These are phyloP conservation scores for Cephus pulcher DNA, from an alignment of 2,888 invertebrate species.

Conservation along the genomic window DNA sequence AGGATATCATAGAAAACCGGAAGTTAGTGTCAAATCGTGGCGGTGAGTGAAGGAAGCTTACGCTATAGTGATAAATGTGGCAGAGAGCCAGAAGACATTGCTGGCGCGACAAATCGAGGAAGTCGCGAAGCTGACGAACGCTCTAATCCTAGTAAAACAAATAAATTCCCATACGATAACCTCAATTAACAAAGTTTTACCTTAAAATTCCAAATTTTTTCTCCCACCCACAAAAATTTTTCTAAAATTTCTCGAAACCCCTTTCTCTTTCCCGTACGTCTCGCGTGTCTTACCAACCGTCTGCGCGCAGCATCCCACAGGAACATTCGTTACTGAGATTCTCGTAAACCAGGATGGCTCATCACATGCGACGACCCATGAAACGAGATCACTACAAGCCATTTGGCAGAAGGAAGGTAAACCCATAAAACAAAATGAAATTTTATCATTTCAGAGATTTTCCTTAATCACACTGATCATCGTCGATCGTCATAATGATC, in stretches of 20 bases:
- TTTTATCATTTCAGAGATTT: neutral
- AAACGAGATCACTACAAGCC: constrained; percentile 61
- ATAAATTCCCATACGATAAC: neutral
- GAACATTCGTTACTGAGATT: neutral
- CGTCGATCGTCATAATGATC: neutral
- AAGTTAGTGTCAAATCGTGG: neutral
- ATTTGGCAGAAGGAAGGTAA: constrained; percentile 62
- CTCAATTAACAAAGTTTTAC: neutral
- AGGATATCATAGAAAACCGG: neutral
- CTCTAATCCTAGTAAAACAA: constrained; percentile 29
- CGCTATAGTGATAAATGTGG: constrained; percentile 42
- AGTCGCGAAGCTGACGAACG: constrained; percentile 55
- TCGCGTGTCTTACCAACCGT: neutral
- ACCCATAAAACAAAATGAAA: neutral
- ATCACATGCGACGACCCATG: constrained; percentile 55
- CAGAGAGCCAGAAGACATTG: constrained; percentile 42
- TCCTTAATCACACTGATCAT: neutral
- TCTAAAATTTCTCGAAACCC: neutral
- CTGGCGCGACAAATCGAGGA: constrained; percentile 45
- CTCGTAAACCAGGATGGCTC: constrained; percentile 49
- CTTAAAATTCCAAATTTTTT: neutral
- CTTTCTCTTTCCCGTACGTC: neutral
- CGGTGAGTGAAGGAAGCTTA: neutral
- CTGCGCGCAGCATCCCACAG: neutral
- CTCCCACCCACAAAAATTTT: neutral